These are phyloP conservation scores for Actinia tenebrosa DNA, from an alignment of 64 coral and sea anemone genomes.

Conservation along the genomic window DNA sequence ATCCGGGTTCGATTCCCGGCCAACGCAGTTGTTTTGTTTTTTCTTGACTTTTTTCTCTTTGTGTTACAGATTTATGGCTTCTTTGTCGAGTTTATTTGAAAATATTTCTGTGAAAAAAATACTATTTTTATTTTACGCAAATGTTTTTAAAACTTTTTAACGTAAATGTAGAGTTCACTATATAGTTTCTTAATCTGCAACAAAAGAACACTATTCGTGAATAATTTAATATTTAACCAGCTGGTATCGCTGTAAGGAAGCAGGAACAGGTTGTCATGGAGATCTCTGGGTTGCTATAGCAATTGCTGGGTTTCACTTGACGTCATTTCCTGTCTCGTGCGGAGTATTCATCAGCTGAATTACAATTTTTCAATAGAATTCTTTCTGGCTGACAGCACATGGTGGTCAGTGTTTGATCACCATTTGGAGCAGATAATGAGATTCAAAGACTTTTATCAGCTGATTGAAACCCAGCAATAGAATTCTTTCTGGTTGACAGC, in stretches of 20 bases:
- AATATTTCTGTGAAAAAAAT: no score
- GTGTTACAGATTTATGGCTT: not conserved
- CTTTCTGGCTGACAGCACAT: no score
- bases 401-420: no score
- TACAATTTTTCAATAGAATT: no score
- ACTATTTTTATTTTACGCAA: no score
- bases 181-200: not conserved
- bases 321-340: no score
- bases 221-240: not conserved
- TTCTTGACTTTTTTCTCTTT: not conserved
- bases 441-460: no score
- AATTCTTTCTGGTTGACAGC: no score
- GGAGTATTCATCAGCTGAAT: no score
- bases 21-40: not conserved
- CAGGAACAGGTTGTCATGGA: not conserved
- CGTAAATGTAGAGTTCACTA: no score
- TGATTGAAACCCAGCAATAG: no score
- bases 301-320: not conserved
- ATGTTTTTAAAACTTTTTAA: not conserved
- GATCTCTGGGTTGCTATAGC: not conserved
- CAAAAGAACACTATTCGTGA: not conserved
- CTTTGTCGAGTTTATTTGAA: not conserved
- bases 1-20: conserved; percentile 27
- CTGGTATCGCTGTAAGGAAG: not conserved
- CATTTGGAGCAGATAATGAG: no score